These are phyloP conservation scores for Phalloptychus januarius DNA, from an alignment of 2,797 vertebrate species.

Conservation along the genomic window DNA sequence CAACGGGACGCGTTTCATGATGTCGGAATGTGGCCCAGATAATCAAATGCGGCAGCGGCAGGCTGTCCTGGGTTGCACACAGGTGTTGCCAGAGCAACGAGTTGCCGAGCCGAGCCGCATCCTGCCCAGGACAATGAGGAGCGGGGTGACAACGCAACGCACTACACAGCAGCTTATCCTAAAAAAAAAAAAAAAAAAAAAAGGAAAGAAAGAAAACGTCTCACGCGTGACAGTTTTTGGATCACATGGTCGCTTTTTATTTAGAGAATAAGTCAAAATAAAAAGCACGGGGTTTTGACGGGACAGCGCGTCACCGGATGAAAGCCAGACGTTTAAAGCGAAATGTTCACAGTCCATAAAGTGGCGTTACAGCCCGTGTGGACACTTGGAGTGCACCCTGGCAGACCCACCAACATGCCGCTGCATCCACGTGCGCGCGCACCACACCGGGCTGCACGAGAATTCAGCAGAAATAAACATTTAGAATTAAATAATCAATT, in stretches of 20 bases:
- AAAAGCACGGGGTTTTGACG: constrained; percentile 42
- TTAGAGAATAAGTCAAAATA: not conserved
- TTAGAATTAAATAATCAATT: constrained; percentile 45
- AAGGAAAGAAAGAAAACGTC: not conserved
- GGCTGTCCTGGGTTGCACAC: constrained; percentile 71
- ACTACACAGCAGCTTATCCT: constrained; percentile 2
- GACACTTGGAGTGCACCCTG: constrained; percentile 27
- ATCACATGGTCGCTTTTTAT: not conserved
- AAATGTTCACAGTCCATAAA: constrained; percentile 15
- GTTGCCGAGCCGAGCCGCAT: constrained; percentile 76
- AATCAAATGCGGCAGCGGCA: constrained; percentile 62
- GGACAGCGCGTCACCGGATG: constrained; percentile 57
- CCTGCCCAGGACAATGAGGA: constrained; percentile 81
- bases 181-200: not conserved
- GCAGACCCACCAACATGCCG: constrained; percentile 57
- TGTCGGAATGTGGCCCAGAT: constrained; percentile 23
- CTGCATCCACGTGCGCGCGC: constrained; percentile 59
- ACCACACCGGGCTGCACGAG: constrained; percentile 35
- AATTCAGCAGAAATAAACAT: constrained; percentile 38
- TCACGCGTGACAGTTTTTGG: not conserved
- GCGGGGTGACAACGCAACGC: constrained; percentile 49
- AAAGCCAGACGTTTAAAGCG: constrained; percentile 30
- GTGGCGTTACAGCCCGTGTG: constrained; percentile 17
- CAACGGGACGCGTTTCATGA: constrained; percentile 6
- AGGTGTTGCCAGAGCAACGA: constrained; percentile 86